These are phyloP conservation scores for Ginglymostoma cirratum DNA, from an alignment of 2,113 vertebrate genomes.

Conservation along the genomic window DNA sequence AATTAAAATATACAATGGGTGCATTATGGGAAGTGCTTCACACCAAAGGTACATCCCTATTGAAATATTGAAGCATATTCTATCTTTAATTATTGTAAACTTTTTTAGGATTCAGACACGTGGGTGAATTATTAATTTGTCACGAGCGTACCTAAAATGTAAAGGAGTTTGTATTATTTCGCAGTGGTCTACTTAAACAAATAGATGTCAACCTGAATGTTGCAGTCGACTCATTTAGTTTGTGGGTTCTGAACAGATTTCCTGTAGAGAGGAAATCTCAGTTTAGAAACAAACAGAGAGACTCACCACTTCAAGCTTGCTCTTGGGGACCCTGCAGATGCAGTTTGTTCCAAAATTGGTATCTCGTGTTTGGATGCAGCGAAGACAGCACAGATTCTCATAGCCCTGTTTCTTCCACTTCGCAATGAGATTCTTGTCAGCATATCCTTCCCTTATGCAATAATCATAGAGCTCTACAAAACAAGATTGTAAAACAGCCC, in stretches of 20 bases:
- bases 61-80: too few species aligned
- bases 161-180: not conserved
- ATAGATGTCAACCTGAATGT: not conserved
- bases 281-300: not conserved
- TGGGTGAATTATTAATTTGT: not conserved
- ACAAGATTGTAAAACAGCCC: not conserved
- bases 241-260: not conserved
- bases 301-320: slow-evolving; percentile 95
- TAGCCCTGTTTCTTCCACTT: slow-evolving; percentile 99
- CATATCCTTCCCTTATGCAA: slow-evolving; percentile 92
- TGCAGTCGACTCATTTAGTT: not conserved
- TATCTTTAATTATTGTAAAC: not conserved
- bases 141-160: not conserved
- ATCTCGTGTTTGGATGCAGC: slow-evolving; percentile 93
- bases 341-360: slow-evolving; percentile 98
- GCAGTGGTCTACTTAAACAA: not conserved
- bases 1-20: not conserved
- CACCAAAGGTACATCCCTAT: not conserved
- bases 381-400: slow-evolving; percentile 91
- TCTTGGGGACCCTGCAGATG: slow-evolving; percentile 94
- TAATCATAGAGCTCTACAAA: slow-evolving; percentile 87
- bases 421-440: slow-evolving; percentile 94
- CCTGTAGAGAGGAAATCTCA: not conserved
- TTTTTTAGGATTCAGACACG: not conserved
- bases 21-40: not conserved